A percentile compares a stretch with the other conserved stretches of the same genome.
phyloP scores from a whole-genome alignment of 2,888 invertebrate genomes.

The Prenolepis imparis region DNA sequence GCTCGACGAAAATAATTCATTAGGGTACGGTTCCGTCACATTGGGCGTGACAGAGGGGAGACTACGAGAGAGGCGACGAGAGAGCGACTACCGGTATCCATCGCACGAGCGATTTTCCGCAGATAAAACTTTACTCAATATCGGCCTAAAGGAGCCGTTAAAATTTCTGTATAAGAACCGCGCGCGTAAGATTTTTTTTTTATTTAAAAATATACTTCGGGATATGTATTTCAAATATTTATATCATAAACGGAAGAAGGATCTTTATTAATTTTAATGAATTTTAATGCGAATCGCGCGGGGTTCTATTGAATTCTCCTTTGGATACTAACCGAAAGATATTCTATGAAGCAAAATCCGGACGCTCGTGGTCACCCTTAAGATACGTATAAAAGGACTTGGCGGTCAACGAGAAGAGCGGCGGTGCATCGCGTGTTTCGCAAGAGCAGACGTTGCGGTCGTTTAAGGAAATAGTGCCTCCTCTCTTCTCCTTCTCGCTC shows the following conservation, averaged over 20 bases:
- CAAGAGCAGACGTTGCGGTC: constrained; percentile 56
- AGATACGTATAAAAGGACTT: constrained; percentile 16
- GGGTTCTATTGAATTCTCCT: constrained; percentile 14
- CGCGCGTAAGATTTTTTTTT: neutral
- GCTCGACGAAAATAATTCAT: constrained; percentile 77
- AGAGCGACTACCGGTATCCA: constrained; percentile 21
- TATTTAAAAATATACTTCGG: neutral
- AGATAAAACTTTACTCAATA: neutral
- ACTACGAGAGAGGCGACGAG: constrained; percentile 12
- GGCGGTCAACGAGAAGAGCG: constrained; percentile 33
- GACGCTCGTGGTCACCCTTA: constrained; percentile 25
- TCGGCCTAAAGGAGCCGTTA: neutral
- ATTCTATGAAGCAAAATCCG: constrained; percentile 16
- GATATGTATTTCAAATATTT: too few relatives aligned
- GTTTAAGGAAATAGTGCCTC: constrained; percentile 57
- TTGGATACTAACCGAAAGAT: neutral
- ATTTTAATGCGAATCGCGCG: neutral
- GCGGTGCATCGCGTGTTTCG: constrained; percentile 51
- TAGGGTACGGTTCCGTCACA: constrained; percentile 62
- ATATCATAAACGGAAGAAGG: neutral
- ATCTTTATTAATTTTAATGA: constrained; percentile 18
- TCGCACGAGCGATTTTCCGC: constrained; percentile 8
- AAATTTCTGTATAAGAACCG: neutral
- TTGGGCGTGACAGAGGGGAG: constrained; percentile 72
- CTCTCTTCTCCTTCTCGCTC: constrained; percentile 24